phyloP scores from a whole-genome alignment of 2,797 vertebrate genomes.

The Delichon dasypus region DNA sequence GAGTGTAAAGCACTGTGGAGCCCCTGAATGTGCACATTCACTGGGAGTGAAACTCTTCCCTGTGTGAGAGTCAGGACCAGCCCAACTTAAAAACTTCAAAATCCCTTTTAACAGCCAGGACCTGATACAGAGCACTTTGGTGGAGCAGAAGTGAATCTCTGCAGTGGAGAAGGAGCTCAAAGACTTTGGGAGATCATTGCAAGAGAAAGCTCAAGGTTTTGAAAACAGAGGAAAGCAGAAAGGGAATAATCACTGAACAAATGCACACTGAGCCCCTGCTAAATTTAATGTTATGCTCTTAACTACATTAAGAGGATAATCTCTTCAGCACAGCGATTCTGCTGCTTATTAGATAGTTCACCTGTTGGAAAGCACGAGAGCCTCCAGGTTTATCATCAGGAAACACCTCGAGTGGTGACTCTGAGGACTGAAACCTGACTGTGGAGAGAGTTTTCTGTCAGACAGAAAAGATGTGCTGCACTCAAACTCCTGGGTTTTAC shows the following conservation, averaged over 20 bases:
- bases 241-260: background rate
- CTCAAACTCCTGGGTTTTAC: background rate
- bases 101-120: background rate
- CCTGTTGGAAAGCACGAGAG: background rate
- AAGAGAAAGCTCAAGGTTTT: background rate
- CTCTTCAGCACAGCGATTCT: background rate
- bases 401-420: background rate
- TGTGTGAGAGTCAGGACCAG: background rate
- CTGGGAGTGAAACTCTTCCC: background rate
- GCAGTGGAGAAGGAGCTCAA: background rate
- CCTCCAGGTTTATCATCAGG: background rate
- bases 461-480: fast-evolving
- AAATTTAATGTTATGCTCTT: background rate
- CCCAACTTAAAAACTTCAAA: background rate
- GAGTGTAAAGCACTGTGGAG: background rate
- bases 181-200: background rate
- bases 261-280: background rate
- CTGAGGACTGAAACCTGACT: background rate
- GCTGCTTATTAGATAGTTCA: background rate
- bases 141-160: background rate
- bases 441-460: background rate
- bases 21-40: fast-evolving
- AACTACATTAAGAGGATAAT: background rate
- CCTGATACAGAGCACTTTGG: background rate
- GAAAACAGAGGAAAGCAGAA: background rate